Percentiles rank a stretch among this genome's conserved stretches.
These are phyloP conservation scores for Proterorhinus semilunaris DNA, from an alignment of 2,113 vertebrate species.

Conservation along the genomic window DNA sequence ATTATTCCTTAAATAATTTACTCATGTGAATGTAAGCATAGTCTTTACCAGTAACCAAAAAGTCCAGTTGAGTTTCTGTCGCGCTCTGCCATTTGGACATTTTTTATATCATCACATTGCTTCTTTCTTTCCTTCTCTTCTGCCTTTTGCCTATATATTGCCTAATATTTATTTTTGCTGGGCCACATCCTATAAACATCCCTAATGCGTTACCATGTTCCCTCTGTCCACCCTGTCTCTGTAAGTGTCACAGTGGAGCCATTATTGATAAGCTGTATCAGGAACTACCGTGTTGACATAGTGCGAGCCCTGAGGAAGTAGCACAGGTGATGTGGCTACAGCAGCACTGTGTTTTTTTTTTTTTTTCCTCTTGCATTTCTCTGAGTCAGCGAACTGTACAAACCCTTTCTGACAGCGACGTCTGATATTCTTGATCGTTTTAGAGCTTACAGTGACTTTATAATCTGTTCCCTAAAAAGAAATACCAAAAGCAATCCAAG, in stretches of 20 bases:
- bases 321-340: constrained; percentile 16
- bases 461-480: constrained; percentile 11
- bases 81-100: constrained; percentile 1
- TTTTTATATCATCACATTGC: constrained; percentile 51
- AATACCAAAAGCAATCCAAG: constrained; percentile 34
- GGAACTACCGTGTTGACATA: constrained; percentile 29
- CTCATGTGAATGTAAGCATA: constrained; percentile 1
- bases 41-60: background rate
- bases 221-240: background rate
- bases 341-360: constrained; percentile 32
- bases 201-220: background rate
- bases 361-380: constrained; percentile 27
- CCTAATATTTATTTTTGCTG: background rate
- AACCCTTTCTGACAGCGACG: constrained; percentile 13
- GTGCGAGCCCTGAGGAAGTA: constrained; percentile 21
- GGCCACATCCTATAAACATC: constrained; percentile 25
- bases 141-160: constrained; percentile 46
- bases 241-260: constrained; percentile 28
- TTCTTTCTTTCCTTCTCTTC: constrained; percentile 31
- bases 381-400: constrained; percentile 32
- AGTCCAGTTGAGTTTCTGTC: background rate
- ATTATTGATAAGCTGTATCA: constrained; percentile 35
- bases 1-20: background rate
- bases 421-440: constrained; percentile 24
- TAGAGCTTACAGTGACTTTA: constrained; percentile 68